Evolutionary conservation across 1,140 invertebrate species (phyloP).

Genomic region (Aphelenchoides avenae): DNA sequence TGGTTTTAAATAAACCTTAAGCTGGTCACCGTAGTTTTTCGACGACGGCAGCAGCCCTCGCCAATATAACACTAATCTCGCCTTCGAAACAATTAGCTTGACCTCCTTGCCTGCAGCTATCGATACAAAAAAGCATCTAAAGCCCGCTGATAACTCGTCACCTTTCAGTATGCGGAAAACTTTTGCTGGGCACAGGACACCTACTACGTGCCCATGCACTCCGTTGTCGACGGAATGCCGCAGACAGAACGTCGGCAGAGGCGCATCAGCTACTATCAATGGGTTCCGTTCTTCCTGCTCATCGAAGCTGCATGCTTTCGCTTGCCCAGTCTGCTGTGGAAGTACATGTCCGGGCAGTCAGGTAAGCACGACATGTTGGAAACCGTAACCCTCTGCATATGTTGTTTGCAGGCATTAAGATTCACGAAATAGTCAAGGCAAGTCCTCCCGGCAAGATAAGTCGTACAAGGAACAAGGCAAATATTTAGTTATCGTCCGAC

Average conservation of each 20-base stretch:
- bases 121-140: too few relatives aligned
- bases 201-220: conserved; percentile 34
- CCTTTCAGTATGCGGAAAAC: conserved; percentile 44
- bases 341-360: conserved; percentile 45
- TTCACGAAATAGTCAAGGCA: conserved; percentile 29
- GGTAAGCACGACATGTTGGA: conserved; percentile 18
- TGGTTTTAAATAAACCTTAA: too few relatives aligned
- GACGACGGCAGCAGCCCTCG: too few relatives aligned
- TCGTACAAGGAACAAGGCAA: conserved; percentile 24
- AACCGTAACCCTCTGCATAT: conserved; percentile 1
- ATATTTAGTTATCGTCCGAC: conserved; percentile 40
- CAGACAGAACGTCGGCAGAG: conserved; percentile 26
- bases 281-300: conserved; percentile 57
- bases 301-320: conserved; percentile 59
- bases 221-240: conserved; percentile 31
- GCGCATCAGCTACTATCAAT: conserved; percentile 60
- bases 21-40: too few relatives aligned
- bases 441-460: background rate
- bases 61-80: too few relatives aligned
- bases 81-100: too few relatives aligned
- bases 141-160: too few relatives aligned
- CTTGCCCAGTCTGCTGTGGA: conserved; percentile 60
- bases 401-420: conserved; percentile 34
- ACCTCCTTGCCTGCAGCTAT: too few relatives aligned
- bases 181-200: conserved; percentile 46